These are phyloP conservation scores for Tor tambroides DNA, from an alignment of 2,113 vertebrate species.

Conservation along the genomic window DNA sequence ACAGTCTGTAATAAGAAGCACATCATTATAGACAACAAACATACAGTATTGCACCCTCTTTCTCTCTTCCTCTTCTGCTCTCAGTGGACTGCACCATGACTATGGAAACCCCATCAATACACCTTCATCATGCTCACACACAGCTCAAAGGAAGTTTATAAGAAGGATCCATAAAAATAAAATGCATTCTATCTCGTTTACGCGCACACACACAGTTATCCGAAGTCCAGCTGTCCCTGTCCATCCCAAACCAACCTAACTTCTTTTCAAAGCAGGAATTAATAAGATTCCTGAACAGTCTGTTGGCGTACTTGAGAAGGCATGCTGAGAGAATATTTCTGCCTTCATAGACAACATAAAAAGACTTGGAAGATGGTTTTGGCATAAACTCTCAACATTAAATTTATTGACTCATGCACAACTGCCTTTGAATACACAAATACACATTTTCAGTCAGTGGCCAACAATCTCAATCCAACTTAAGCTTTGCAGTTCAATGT, in stretches of 20 bases:
- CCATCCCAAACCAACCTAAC: conserved; percentile 21
- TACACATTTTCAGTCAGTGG: background rate
- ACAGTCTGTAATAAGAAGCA: conserved; percentile 24
- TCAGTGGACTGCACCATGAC: background rate
- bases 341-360: conserved; percentile 4
- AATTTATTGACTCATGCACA: conserved; percentile 21
- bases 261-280: conserved; percentile 31
- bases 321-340: background rate
- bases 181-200: background rate
- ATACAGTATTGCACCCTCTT: background rate
- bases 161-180: background rate
- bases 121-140: conserved; percentile 24
- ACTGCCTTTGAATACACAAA: background rate
- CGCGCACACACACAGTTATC: conserved; percentile 10
- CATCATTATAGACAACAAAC: conserved; percentile 6
- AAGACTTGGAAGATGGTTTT: conserved; percentile 6
- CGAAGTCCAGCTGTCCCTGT: background rate
- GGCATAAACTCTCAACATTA: conserved; percentile 26
- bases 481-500: background rate
- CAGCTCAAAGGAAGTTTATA: conserved; percentile 28
- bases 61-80: conserved; percentile 7
- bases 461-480: background rate
- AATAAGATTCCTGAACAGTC: conserved; percentile 23
- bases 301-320: background rate
- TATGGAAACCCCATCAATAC: conserved; percentile 8